phyloP scores from a whole-genome alignment of 92 coral and sea anemone species.

The Desmophyllum pertusum region DNA sequence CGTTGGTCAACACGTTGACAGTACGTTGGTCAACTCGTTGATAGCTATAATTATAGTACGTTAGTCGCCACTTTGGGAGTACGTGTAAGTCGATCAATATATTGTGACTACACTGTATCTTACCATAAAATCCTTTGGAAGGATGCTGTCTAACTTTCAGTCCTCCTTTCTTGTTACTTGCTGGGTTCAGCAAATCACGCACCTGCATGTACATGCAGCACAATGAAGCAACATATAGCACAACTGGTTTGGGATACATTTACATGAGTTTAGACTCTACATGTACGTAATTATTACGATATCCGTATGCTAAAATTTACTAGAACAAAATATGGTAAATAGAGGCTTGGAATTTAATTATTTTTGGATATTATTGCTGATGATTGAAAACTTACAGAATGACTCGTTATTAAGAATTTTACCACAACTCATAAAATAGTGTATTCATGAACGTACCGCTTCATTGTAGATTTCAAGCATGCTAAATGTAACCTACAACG shows the following conservation, averaged over 20 bases:
- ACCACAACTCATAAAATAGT: no score
- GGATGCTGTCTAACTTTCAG: slow-evolving; percentile 90
- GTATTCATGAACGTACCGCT: slow-evolving; percentile 41
- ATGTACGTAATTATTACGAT: no score
- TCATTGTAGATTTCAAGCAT: slow-evolving; percentile 97
- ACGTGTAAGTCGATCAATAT: neutral
- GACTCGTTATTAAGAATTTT: no score
- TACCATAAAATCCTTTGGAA: slow-evolving; percentile 88
- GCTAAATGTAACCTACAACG: slow-evolving; percentile 81
- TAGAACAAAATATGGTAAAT: no score
- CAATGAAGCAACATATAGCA: neutral
- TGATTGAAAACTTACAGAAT: no score
- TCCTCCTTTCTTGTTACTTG: slow-evolving; percentile 91
- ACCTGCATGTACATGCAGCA: slow-evolving; percentile 53
- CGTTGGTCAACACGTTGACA: neutral
- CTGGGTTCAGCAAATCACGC: slow-evolving; percentile 87
- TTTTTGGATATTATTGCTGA: no score
- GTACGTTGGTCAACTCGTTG: neutral
- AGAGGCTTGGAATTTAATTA: no score
- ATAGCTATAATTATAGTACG: neutral
- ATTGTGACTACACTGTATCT: neutral
- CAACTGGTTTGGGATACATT: neutral
- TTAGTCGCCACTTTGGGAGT: neutral
- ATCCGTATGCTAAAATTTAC: no score
- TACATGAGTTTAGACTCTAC: no score